These are phyloP conservation scores for Theocolax elegans DNA, from an alignment of 1,140 invertebrate genomes.

Conservation along the genomic window DNA sequence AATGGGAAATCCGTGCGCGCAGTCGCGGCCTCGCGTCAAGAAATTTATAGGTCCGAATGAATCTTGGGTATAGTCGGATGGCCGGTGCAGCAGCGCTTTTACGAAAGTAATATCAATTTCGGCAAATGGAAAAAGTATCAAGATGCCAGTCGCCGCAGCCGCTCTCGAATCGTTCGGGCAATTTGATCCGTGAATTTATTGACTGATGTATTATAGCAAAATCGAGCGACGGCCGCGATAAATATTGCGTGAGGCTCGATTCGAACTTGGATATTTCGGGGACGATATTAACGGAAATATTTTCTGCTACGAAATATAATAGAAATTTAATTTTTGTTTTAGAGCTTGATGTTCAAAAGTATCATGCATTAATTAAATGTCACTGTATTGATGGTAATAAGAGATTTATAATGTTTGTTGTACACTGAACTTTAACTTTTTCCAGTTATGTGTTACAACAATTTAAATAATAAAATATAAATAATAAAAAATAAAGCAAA, in stretches of 20 bases:
- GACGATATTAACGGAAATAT: neutral
- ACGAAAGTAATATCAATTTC: conserved; percentile 59
- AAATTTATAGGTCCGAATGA: conserved; percentile 9
- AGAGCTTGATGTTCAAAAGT: no score
- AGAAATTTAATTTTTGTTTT: no score
- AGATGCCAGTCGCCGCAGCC: conserved; percentile 44
- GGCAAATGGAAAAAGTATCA: conserved; percentile 63
- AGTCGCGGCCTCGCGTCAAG: neutral
- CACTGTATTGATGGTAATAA: no score
- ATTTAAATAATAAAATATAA: no score
- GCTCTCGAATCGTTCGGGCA: conserved; percentile 20
- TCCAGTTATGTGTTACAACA: no score
- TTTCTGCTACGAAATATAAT: no score
- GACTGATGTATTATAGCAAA: conserved; percentile 40
- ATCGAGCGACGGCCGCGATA: conserved; percentile 4
- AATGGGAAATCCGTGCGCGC: neutral
- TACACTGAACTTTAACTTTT: no score
- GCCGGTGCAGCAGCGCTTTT: neutral
- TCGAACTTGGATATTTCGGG: conserved; percentile 2
- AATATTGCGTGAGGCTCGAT: neutral
- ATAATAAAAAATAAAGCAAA: no score
- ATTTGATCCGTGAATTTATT: conserved; percentile 50
- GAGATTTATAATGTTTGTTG: no score
- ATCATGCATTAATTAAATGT: no score
- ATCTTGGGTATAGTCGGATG: neutral